Evolutionary conservation across 1,140 invertebrate species (phyloP).

Genomic region (Camponotus floridanus): DNA sequence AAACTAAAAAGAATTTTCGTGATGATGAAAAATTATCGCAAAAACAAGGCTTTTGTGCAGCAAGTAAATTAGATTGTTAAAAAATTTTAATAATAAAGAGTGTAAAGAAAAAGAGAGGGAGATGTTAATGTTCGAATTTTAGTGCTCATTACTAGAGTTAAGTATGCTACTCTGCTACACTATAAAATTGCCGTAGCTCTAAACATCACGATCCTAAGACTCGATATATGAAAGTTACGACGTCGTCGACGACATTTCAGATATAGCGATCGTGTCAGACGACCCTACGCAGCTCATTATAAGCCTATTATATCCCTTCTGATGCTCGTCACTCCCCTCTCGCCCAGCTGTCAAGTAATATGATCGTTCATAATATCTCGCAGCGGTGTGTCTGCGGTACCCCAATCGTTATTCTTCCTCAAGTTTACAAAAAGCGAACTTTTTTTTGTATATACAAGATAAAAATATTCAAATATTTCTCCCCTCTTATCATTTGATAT

Average conservation of each 20-base stretch:
- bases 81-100: neutral
- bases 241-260: neutral
- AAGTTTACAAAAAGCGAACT: neutral
- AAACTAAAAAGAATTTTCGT: conserved; percentile 14
- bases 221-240: neutral
- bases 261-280: conserved; percentile 1
- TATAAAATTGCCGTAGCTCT: neutral
- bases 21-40: neutral
- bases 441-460: no score
- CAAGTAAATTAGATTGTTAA: neutral
- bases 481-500: neutral
- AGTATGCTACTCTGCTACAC: neutral
- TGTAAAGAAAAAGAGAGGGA: neutral
- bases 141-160: neutral
- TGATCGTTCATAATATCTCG: neutral
- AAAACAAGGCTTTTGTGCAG: neutral
- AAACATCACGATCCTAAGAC: no score
- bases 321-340: neutral
- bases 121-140: neutral
- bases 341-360: neutral
- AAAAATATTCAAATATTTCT: neutral
- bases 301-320: conserved; percentile 19
- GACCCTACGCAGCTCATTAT: neutral
- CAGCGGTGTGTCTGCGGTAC: neutral
- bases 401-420: neutral